These are phyloP conservation scores for Brachionus manjavacas DNA, from an alignment of 1,140 invertebrate species.

Conservation along the genomic window DNA sequence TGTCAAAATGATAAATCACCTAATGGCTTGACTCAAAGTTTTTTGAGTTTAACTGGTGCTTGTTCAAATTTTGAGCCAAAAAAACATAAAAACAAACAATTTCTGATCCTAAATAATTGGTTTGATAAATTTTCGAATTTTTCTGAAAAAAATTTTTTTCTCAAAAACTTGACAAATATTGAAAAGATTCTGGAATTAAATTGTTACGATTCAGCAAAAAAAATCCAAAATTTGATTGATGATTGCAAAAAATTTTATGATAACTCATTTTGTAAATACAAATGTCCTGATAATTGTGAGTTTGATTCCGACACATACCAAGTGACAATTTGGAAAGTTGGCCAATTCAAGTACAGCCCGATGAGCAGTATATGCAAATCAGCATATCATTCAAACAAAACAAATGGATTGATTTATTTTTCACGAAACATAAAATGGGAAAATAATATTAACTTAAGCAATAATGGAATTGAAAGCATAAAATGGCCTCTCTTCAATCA, in stretches of 20 bases:
- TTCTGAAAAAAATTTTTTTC: neutral
- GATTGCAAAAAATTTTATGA: neutral
- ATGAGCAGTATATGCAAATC: conserved; percentile 12
- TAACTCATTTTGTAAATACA: neutral
- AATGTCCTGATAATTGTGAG: neutral
- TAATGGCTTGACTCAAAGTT: neutral
- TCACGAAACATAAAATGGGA: neutral
- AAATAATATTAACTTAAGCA: neutral
- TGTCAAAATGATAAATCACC: neutral
- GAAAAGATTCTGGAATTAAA: neutral
- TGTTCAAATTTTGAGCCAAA: neutral
- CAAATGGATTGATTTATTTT: neutral
- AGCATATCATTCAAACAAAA: neutral
- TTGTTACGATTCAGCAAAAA: neutral
- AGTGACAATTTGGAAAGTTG: neutral
- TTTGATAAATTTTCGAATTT: neutral
- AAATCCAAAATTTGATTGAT: conserved; percentile 7
- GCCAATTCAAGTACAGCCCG: neutral
- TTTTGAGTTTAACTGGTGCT: neutral
- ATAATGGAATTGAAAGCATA: neutral
- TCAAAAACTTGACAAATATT: neutral
- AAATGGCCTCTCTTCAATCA: neutral
- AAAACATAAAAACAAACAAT: neutral
- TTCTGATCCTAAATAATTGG: neutral
- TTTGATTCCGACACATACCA: neutral